phyloP scores from a whole-genome alignment of 2,113 vertebrate genomes.

The Thryonomys swinderianus region DNA sequence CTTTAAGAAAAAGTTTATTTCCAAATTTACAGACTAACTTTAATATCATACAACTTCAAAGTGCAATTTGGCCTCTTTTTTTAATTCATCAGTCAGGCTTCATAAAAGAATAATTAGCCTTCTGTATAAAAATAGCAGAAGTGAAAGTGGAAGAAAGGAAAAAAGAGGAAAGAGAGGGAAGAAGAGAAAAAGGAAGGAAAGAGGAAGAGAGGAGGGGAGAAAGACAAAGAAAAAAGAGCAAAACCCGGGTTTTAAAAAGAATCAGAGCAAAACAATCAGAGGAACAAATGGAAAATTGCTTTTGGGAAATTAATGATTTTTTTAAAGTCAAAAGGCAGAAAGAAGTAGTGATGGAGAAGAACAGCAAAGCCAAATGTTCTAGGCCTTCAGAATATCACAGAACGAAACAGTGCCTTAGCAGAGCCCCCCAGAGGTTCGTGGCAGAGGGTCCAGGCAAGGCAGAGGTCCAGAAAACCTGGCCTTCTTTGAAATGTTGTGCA shows the following conservation, averaged over 20 bases:
- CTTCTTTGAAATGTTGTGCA: neutral
- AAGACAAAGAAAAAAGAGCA: neutral
- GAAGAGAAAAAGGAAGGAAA: neutral
- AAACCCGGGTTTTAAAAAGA: neutral
- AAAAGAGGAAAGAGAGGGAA: neutral
- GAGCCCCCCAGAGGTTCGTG: neutral
- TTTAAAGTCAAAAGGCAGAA: neutral
- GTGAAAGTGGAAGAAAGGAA: neutral
- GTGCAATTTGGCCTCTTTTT: neutral
- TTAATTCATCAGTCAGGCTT: conserved; percentile 2
- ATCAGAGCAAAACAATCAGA: neutral
- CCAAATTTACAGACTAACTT: conserved; percentile 30
- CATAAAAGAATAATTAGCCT: conserved; percentile 42
- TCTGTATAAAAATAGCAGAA: conserved; percentile 8
- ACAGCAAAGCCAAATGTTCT: neutral
- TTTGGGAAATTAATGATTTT: neutral
- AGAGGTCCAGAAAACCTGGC: neutral
- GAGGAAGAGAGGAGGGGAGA: neutral
- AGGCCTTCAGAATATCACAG: neutral
- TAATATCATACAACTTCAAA: neutral
- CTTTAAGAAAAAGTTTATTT: neutral
- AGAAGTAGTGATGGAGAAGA: neutral
- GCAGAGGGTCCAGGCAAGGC: neutral
- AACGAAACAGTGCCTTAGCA: neutral
- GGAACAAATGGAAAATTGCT: neutral